Percentiles rank a stretch among this genome's conserved stretches.
These are phyloP conservation scores for Meloidogyne floridensis DNA, from an alignment of 1,140 invertebrate genomes.

Conservation along the genomic window DNA sequence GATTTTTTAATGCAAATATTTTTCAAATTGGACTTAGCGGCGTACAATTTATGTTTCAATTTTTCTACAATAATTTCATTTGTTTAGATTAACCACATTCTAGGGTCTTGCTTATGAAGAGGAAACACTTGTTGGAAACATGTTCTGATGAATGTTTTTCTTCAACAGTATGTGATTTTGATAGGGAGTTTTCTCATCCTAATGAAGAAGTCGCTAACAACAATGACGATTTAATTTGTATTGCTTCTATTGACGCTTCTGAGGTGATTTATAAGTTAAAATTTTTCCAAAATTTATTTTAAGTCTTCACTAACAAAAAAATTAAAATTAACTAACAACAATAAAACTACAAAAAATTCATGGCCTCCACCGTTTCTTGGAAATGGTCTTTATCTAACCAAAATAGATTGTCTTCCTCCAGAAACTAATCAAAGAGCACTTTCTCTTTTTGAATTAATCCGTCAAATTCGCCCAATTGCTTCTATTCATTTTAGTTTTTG, in stretches of 20 bases:
- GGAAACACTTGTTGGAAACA: not conserved
- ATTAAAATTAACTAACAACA: not conserved
- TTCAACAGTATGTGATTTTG: not conserved
- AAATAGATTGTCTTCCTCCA: slow-evolving; percentile 18
- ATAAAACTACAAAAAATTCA: not conserved
- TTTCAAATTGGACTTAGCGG: too few species aligned
- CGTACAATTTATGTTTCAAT: too few species aligned
- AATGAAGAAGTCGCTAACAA: not conserved
- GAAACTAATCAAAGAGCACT: slow-evolving; percentile 19
- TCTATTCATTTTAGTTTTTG: slow-evolving; percentile 42
- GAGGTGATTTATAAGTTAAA: not conserved
- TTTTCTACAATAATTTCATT: too few species aligned
- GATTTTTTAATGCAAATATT: too few species aligned
- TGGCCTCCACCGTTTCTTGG: not conserved
- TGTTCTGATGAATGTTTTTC: not conserved
- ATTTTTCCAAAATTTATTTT: not conserved
- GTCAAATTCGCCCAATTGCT: slow-evolving; percentile 29
- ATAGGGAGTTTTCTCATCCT: not conserved
- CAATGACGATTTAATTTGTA: not conserved
- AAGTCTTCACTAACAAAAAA: not conserved
- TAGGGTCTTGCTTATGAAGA: not conserved
- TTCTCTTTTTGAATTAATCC: slow-evolving; percentile 35
- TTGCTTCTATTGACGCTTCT: not conserved
- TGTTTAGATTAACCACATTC: not conserved
- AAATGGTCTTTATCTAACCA: slow-evolving; percentile 24